phyloP scores from a whole-genome alignment of 1,140 invertebrate species.

The Brachionus paranguensis region DNA sequence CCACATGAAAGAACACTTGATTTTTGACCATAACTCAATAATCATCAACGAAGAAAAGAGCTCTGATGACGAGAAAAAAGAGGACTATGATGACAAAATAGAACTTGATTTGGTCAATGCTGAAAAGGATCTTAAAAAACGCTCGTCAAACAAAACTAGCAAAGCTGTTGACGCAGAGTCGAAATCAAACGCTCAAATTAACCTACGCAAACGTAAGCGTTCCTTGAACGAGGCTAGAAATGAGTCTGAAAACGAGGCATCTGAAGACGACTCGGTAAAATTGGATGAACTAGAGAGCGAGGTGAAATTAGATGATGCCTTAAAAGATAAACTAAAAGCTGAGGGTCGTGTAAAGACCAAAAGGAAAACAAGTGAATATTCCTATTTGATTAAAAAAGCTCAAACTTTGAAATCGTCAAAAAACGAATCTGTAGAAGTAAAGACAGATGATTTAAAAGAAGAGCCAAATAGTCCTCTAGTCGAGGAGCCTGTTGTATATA shows the following conservation, averaged over 20 bases:
- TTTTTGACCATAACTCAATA: conserved; percentile 18
- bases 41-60: neutral
- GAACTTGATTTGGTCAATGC: neutral
- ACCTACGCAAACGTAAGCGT: neutral
- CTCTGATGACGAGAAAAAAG: neutral
- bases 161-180: neutral
- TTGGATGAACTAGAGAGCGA: neutral
- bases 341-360: neutral
- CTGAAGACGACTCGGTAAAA: neutral
- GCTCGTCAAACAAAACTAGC: neutral
- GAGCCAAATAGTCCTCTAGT: neutral
- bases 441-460: neutral
- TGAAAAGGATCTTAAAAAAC: neutral
- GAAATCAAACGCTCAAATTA: neutral
- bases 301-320: neutral
- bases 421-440: neutral
- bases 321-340: conserved; percentile 14
- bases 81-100: conserved; percentile 12
- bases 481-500: neutral
- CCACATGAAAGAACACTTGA: conserved; percentile 38
- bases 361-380: neutral
- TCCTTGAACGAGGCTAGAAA: neutral
- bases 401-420: neutral
- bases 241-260: neutral
- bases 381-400: conserved; percentile 28